These are phyloP conservation scores for Auanema freiburgensis DNA, from an alignment of 2,888 invertebrate species.

Conservation along the genomic window DNA sequence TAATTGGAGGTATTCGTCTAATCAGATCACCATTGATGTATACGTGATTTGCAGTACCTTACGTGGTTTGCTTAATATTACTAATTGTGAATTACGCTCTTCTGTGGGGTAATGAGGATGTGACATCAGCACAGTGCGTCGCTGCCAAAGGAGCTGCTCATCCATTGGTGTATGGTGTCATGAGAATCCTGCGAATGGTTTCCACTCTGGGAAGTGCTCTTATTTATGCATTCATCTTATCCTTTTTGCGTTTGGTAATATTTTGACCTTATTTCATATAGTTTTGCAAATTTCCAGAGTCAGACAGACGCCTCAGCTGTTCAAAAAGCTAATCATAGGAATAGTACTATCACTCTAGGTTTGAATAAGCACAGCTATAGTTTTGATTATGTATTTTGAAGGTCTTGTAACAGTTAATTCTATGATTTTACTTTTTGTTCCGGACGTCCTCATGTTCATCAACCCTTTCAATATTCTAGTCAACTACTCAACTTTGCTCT, in stretches of 20 bases:
- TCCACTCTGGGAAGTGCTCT: conserved; percentile 33
- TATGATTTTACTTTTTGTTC: conserved; percentile 31
- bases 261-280: neutral
- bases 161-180: conserved; percentile 31
- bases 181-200: conserved; percentile 32
- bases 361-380: neutral
- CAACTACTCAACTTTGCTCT: conserved; percentile 33
- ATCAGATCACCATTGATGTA: neutral
- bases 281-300: neutral
- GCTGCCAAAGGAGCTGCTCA: conserved; percentile 42
- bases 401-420: conserved; percentile 25
- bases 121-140: conserved; percentile 26
- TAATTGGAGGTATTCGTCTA: neutral
- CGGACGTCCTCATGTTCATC: conserved; percentile 32
- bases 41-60: conserved; percentile 21
- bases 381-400: neutral
- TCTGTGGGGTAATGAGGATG: conserved; percentile 14
- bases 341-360: conserved; percentile 36
- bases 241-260: conserved; percentile 26
- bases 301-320: conserved; percentile 2
- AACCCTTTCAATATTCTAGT: conserved; percentile 33
- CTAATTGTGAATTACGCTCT: conserved; percentile 25
- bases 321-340: conserved; percentile 33
- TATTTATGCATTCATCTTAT: conserved; percentile 28
- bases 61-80: conserved; percentile 15